Evolutionary conservation across 2,888 invertebrate species (phyloP).

Genomic region (Cyaniris semiargus): DNA sequence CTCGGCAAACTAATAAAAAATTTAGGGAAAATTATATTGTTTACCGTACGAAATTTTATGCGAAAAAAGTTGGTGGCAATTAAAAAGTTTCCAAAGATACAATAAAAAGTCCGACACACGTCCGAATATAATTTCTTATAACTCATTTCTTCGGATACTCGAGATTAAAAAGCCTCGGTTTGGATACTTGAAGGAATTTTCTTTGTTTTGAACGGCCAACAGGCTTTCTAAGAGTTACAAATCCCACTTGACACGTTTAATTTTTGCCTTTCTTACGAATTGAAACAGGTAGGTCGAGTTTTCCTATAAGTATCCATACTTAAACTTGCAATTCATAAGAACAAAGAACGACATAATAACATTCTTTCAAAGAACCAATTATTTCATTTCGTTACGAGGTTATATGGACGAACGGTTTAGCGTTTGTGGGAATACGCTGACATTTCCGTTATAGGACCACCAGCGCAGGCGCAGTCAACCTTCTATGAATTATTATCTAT

Average conservation of each 20-base stretch:
- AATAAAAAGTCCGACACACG: slow-evolving; percentile 30
- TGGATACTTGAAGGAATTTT: slow-evolving; percentile 42
- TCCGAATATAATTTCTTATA: slow-evolving; percentile 25
- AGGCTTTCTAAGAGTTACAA: slow-evolving; percentile 66
- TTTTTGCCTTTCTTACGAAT: slow-evolving; percentile 74
- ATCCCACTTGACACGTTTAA: slow-evolving; percentile 76
- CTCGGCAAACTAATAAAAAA: slow-evolving; percentile 3
- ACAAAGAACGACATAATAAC: slow-evolving; percentile 30
- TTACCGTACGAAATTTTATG: slow-evolving; percentile 30
- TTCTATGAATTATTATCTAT: slow-evolving; percentile 9
- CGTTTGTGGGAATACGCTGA: slow-evolving; percentile 13
- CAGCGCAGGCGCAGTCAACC: neutral
- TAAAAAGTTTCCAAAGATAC: slow-evolving; percentile 33
- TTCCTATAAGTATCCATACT: slow-evolving; percentile 31
- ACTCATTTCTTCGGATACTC: slow-evolving; percentile 31
- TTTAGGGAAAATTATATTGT: neutral
- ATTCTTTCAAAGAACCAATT: slow-evolving; percentile 21
- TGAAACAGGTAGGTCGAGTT: slow-evolving; percentile 50
- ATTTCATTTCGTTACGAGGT: slow-evolving; percentile 8
- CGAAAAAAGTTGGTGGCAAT: slow-evolving; percentile 32
- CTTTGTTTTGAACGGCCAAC: slow-evolving; percentile 73
- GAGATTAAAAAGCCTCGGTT: slow-evolving; percentile 39
- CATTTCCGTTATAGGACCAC: slow-evolving; percentile 18
- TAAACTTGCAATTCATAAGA: slow-evolving; percentile 19
- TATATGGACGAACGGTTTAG: neutral